Conservation (phyloP, 2,113 vertebrate genomes). For the Neolamprologus brichardi region DNA sequence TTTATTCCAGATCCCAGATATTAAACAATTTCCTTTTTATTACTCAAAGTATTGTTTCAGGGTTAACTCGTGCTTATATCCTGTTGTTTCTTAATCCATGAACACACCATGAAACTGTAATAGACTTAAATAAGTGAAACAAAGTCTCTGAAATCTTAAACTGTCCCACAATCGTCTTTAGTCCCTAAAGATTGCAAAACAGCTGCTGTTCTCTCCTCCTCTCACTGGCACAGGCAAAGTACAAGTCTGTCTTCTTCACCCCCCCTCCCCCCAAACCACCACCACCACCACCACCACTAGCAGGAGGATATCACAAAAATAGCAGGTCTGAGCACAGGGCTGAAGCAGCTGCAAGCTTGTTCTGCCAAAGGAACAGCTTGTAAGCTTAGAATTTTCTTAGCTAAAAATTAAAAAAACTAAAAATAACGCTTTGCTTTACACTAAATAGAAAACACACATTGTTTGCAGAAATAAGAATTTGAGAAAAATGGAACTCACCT, state of each 20-base stretch:
- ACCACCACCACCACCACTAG: not conserved
- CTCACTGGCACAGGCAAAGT: not conserved
- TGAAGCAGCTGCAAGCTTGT: not conserved
- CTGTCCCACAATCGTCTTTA: not conserved
- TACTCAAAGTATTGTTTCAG: not conserved
- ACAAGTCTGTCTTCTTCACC: not conserved
- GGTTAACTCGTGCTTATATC: not conserved
- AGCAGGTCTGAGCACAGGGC: not conserved
- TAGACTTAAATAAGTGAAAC: not conserved
- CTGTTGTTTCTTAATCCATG: not conserved
- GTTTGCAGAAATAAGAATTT: not conserved
- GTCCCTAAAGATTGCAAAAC: not conserved
- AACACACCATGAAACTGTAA: not conserved
- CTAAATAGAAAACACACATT: not conserved
- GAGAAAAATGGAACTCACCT: not conserved
- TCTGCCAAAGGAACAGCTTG: not conserved
- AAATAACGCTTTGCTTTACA: not conserved
- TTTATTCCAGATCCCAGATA: no score
- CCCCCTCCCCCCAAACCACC: rapidly evolving
- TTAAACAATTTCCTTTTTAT: not conserved
- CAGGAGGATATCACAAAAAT: not conserved
- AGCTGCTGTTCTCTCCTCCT: not conserved
- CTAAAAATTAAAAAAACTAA: not conserved
- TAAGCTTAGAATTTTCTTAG: not conserved
- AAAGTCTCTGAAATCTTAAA: not conserved